Conservation (phyloP, 2,797 vertebrate species). For the Acipenser ruthenus region DNA sequence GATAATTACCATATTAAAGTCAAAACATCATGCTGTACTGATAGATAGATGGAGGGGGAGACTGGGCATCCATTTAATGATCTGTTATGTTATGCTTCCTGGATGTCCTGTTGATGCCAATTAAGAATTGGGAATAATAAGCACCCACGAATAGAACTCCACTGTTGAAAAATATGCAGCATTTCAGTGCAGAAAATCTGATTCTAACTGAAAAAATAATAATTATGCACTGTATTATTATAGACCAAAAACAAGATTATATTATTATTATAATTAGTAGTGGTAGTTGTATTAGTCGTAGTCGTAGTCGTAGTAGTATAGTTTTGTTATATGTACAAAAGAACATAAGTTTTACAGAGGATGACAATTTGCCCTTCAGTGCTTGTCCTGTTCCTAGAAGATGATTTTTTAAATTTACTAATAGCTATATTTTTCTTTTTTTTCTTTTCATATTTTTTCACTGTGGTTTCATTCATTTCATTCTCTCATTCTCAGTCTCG, state of each 20-base stretch:
- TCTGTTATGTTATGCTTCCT: conserved; percentile 65
- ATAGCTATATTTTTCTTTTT: neutral
- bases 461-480: too few relatives aligned
- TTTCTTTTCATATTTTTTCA: neutral
- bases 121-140: conserved; percentile 60
- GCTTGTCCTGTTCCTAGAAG: too few relatives aligned
- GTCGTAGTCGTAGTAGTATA: too few relatives aligned
- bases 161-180: conserved; percentile 7
- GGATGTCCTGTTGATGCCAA: conserved; percentile 66
- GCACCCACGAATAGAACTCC: conserved; percentile 6
- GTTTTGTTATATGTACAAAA: too few relatives aligned
- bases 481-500: too few relatives aligned
- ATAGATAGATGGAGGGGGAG: conserved; percentile 64
- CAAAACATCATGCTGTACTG: conserved; percentile 65
- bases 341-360: too few relatives aligned
- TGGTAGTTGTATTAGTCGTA: too few relatives aligned
- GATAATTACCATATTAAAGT: conserved; percentile 79
- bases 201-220: neutral
- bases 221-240: neutral
- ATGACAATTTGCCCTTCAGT: too few relatives aligned
- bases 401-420: too few relatives aligned
- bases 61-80: conserved; percentile 73
- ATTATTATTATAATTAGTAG: too few relatives aligned
- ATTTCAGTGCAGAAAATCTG: neutral
- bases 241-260: neutral